These are phyloP conservation scores for Acanthosepion lycidas DNA, from an alignment of 2,888 invertebrate genomes.

Conservation along the genomic window DNA sequence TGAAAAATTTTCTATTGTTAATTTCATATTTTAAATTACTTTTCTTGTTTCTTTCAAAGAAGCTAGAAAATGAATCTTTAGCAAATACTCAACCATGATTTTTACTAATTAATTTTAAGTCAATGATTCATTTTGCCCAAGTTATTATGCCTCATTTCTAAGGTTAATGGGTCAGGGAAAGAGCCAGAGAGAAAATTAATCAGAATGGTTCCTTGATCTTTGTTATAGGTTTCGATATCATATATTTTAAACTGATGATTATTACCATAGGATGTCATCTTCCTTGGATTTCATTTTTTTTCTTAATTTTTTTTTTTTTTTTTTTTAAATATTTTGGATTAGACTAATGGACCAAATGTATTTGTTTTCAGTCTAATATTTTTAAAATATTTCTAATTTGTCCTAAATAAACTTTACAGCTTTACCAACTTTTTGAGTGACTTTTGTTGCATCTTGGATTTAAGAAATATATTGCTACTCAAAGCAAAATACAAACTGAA, in stretches of 20 bases:
- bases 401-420: not conserved
- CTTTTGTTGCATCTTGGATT: no score
- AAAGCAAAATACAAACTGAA: not conserved
- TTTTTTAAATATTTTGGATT: not conserved
- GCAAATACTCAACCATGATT: not conserved
- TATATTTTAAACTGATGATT: no score
- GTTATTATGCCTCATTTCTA: no score
- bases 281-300: not conserved
- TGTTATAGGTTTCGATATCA: no score
- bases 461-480: not conserved
- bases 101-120: not conserved
- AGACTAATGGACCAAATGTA: not conserved
- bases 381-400: no score
- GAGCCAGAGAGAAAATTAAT: no score
- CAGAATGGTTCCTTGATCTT: no score
- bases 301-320: no score
- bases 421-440: not conserved
- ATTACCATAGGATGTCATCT: not conserved
- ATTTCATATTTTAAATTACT: not conserved
- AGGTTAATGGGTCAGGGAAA: no score
- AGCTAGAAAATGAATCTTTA: not conserved
- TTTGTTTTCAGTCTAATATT: no score
- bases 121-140: not conserved
- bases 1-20: not conserved
- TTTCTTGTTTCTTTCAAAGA: not conserved